Base-by-base conservation (phyloP, 1,140 invertebrate species). In the Trinorchestia longiramus region DNA sequence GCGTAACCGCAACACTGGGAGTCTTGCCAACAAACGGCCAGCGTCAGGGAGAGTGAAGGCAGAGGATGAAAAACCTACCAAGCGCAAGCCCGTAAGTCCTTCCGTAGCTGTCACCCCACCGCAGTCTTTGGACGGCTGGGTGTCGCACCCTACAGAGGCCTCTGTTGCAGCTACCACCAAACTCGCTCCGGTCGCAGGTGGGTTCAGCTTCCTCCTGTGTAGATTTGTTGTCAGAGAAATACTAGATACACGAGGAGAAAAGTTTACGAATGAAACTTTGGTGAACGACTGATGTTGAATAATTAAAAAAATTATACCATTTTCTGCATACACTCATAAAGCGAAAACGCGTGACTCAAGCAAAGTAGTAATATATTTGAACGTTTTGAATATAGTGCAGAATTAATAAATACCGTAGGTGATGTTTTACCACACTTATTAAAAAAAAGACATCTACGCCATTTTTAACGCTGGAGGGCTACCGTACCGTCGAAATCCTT, bases 81-180 rank as follows among this genome's bases (percentile, higher is more conserved):
- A 90, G 23, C 88, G 88, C 36, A 90, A 90, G 43, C 42, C 88
- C 43, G 41, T 15, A 90, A 90, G 88, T 42, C 88, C 88, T 0
- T 90, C 88, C 23, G 88, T 90, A 36, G 88, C 92, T 28, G 92
- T 45, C 3, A 44, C 92, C 17, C 43, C 92, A 45, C 92, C 92
- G 43, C 6, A 94, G 92, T 94, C 92, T 11, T 36, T 94, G 36
- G 92, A 94, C 23, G 92, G 92, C 19, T 94, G 92, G 92, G 92
- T 94, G 43, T 94, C 92, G 36, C 44, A 94, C 43, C 92, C 92
- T 15, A 94, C 92, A 47, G 43, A 94, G 40, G 43, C 92, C 43
- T n/a, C 92, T 23, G 92, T 47, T 40, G 92, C 43, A 40, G 44
- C 40, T 11, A 19, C 92, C 43, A 94, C 92, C 44, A 94, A 94